phyloP scores from a whole-genome alignment of 1,140 invertebrate species.

The Pentalonia nigronervosa region DNA sequence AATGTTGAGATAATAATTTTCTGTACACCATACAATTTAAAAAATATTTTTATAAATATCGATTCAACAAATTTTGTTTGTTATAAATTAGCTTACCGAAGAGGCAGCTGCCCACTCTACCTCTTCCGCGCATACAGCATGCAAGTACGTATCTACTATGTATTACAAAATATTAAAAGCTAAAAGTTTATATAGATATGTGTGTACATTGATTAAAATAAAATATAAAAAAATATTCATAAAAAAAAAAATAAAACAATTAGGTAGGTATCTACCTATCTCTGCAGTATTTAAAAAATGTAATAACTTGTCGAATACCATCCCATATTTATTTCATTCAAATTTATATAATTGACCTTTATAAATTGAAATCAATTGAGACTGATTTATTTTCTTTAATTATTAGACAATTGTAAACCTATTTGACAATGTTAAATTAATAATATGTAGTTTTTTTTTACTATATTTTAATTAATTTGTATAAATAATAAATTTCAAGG shows the following conservation, averaged over 20 bases:
- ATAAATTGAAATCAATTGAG: constrained; percentile 52
- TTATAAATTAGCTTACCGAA: no score
- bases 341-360: constrained; percentile 48
- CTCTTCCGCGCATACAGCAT: no score
- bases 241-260: not conserved
- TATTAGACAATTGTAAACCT: constrained; percentile 38
- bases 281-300: not conserved
- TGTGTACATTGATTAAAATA: not conserved
- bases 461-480: constrained; percentile 17
- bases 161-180: not conserved
- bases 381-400: constrained; percentile 45
- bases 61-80: no score
- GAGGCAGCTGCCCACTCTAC: no score
- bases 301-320: not conserved
- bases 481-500: constrained; percentile 11
- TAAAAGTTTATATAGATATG: not conserved
- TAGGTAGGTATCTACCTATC: not conserved
- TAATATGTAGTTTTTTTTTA: constrained; percentile 20
- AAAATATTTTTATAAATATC: no score
- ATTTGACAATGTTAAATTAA: not conserved
- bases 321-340: not conserved
- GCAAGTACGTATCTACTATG: no score
- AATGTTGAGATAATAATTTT: no score
- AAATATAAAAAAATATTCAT: not conserved
- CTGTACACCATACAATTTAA: no score